Conservation (phyloP, 64 coral and sea anemone genomes). For the Pocillopora damicornis region DNA sequence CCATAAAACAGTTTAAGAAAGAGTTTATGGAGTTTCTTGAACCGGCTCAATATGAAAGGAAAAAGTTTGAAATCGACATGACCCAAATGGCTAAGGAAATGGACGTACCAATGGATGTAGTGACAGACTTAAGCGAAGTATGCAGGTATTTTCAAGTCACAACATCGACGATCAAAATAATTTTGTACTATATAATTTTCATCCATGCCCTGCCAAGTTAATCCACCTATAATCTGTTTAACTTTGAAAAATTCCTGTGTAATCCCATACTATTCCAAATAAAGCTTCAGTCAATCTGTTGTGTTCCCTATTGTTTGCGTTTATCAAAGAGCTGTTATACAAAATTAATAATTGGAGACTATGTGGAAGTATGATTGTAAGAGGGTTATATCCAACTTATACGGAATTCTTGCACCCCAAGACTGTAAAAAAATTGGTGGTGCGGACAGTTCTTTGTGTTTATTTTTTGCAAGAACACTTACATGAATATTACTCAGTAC, state of each 20-base stretch:
- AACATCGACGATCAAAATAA: not conserved
- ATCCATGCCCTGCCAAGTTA: not conserved
- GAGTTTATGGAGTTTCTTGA: constrained; percentile 51
- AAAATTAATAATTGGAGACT: too few species aligned
- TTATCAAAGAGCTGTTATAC: too few species aligned
- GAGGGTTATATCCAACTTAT: too few species aligned
- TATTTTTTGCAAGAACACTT: not conserved
- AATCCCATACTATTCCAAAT: too few species aligned
- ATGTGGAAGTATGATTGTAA: too few species aligned
- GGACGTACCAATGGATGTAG: constrained; percentile 61
- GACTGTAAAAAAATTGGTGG: too few species aligned
- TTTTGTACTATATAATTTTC: not conserved
- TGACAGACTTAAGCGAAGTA: constrained; percentile 67
- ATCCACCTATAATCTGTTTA: not conserved
- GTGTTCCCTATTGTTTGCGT: too few species aligned
- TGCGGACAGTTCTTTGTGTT: too few species aligned
- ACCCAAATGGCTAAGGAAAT: constrained; percentile 60
- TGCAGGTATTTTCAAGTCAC: constrained; percentile 52
- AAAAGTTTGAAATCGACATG: constrained; percentile 20
- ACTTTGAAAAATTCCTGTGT: too few species aligned
- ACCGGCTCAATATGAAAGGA: constrained; percentile 52
- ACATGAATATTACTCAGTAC: not conserved
- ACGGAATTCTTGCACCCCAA: too few species aligned
- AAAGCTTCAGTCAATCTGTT: too few species aligned
- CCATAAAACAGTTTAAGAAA: constrained; percentile 71